These are phyloP conservation scores for Ennomos quercinarius DNA, from an alignment of 2,888 invertebrate genomes.

Conservation along the genomic window DNA sequence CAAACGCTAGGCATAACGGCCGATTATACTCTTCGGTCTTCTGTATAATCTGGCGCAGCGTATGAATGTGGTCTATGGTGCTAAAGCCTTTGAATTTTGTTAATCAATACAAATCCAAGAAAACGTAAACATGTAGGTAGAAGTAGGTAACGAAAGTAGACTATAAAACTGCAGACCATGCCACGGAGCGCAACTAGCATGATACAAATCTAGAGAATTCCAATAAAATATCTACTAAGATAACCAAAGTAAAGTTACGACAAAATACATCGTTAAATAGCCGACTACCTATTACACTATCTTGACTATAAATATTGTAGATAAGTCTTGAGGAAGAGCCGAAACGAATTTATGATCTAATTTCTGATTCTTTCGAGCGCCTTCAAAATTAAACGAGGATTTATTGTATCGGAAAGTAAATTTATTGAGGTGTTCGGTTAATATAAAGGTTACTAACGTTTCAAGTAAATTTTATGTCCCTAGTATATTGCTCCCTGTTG, in stretches of 20 bases:
- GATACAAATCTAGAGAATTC: slow-evolving; percentile 21
- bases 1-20: no score
- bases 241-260: slow-evolving; percentile 19
- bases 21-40: no score
- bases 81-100: no score
- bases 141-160: no score
- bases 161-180: no score
- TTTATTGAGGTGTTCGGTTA: slow-evolving; percentile 30
- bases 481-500: no score
- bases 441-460: slow-evolving; percentile 25
- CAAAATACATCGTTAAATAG: slow-evolving; percentile 55
- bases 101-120: no score
- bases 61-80: no score
- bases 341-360: slow-evolving; percentile 58
- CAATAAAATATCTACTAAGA: slow-evolving; percentile 22
- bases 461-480: no score
- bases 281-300: slow-evolving; percentile 55
- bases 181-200: not conserved
- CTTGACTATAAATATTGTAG: slow-evolving; percentile 61
- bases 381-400: slow-evolving; percentile 49
- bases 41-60: no score
- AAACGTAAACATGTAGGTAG: no score
- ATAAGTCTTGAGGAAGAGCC: slow-evolving; percentile 51
- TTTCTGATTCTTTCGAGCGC: slow-evolving; percentile 59
- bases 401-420: slow-evolving; percentile 42